A percentile compares a stretch with the other conserved stretches of the same genome.
These are phyloP conservation scores for Notodonta ziczac DNA, from an alignment of 2,888 invertebrate genomes.

Conservation along the genomic window DNA sequence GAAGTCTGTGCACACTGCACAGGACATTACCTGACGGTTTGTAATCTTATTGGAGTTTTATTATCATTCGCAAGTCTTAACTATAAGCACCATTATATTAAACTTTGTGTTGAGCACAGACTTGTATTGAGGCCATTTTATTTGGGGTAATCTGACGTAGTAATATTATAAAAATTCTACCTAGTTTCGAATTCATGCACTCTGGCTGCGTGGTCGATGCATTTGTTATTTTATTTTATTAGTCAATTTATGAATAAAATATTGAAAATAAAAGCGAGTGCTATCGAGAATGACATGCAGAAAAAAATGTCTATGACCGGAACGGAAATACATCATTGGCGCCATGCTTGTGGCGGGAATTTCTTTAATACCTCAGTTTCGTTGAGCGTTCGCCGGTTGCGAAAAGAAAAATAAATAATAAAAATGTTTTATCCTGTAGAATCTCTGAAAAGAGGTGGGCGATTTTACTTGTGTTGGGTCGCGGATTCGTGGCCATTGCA, in stretches of 20 bases:
- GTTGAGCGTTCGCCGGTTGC: background rate
- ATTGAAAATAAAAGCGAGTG: background rate
- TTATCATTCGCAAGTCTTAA: too few species aligned
- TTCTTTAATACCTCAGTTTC: constrained; percentile 6
- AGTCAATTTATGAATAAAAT: background rate
- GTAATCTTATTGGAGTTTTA: too few species aligned
- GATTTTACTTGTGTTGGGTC: constrained; percentile 77
- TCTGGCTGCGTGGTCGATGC: background rate
- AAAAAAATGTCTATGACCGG: background rate
- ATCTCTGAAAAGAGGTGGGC: constrained; percentile 69
- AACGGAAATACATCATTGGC: constrained; percentile 2
- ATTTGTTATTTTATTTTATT: background rate
- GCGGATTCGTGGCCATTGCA: constrained; percentile 77
- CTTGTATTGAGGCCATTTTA: too few species aligned
- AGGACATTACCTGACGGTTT: too few species aligned
- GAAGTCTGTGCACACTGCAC: too few species aligned
- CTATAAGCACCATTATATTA: too few species aligned
- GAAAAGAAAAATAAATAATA: background rate
- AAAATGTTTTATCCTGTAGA: constrained; percentile 75
- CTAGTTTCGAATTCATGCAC: constrained; percentile 1
- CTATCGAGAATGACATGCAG: background rate
- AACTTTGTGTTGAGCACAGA: too few species aligned
- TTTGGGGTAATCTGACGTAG: too few species aligned
- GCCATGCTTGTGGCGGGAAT: too few species aligned
- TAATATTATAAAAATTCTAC: too few species aligned